These are phyloP conservation scores for Borostomias antarcticus DNA, from an alignment of 2,797 vertebrate species.

Conservation along the genomic window DNA sequence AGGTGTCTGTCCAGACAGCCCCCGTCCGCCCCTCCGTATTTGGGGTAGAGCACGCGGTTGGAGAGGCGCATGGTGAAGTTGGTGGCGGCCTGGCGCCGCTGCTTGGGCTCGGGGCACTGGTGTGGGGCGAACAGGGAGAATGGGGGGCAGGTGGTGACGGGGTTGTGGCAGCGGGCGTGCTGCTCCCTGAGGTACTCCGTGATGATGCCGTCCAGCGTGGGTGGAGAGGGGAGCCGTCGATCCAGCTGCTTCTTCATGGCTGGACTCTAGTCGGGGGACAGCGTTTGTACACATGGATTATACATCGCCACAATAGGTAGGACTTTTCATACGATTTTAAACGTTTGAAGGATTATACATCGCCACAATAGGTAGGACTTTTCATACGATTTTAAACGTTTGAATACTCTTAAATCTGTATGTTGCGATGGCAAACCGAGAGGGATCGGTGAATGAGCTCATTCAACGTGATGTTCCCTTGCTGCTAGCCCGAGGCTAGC, in stretches of 20 bases:
- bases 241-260: conserved; percentile 95
- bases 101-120: conserved; percentile 96
- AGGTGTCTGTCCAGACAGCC: conserved; percentile 93
- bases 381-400: too few species aligned
- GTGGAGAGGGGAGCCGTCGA: conserved; percentile 89
- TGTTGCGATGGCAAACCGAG: too few species aligned
- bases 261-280: conserved; percentile 80
- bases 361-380: too few species aligned
- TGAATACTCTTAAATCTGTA: too few species aligned
- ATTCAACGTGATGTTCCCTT: too few species aligned
- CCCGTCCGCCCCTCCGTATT: conserved; percentile 90
- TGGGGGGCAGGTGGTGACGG: conserved; percentile 94
- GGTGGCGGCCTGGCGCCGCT: conserved; percentile 90
- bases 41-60: conserved; percentile 88
- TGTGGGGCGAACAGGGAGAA: conserved; percentile 97
- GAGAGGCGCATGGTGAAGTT: conserved; percentile 95
- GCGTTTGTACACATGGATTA: background rate
- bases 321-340: too few species aligned
- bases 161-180: conserved; percentile 95
- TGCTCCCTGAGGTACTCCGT: conserved; percentile 96
- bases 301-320: too few species aligned
- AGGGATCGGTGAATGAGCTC: too few species aligned
- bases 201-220: conserved; percentile 94
- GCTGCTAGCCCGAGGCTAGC: too few species aligned
- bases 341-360: too few species aligned